phyloP scores from a whole-genome alignment of 2,113 vertebrate genomes.

The Neogobius melanostomus region DNA sequence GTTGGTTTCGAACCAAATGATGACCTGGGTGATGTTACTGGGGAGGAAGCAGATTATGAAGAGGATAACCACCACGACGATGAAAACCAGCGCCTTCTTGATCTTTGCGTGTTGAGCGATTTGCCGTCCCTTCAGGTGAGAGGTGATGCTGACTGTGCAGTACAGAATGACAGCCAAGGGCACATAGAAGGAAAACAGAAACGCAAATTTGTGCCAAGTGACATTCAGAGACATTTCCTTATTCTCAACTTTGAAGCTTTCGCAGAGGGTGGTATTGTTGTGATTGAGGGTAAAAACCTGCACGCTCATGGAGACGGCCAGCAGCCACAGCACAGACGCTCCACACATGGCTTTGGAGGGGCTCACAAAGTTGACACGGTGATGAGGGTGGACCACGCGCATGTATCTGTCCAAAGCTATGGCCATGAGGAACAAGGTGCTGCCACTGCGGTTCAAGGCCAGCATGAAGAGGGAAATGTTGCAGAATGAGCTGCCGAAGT shows the following conservation, averaged over 20 bases:
- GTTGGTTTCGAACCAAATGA: slow-evolving; percentile 62
- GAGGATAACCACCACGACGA: slow-evolving; percentile 51
- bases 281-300: slow-evolving; percentile 47
- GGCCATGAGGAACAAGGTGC: slow-evolving; percentile 62
- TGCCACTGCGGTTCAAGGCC: slow-evolving; percentile 52
- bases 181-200: slow-evolving; percentile 60
- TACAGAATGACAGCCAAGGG: slow-evolving; percentile 65
- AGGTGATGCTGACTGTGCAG: slow-evolving; percentile 58
- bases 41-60: slow-evolving; percentile 69
- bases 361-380: slow-evolving; percentile 48
- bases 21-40: slow-evolving; percentile 62
- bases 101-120: slow-evolving; percentile 54
- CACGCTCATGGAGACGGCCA: slow-evolving; percentile 45
- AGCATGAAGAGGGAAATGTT: slow-evolving; percentile 52
- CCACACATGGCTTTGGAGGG: slow-evolving; percentile 15
- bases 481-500: slow-evolving; percentile 5
- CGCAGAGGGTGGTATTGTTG: slow-evolving; percentile 26
- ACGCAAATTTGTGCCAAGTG: slow-evolving; percentile 58
- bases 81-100: slow-evolving; percentile 61
- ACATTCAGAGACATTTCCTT: not conserved
- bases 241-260: not conserved
- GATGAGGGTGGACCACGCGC: slow-evolving; percentile 61
- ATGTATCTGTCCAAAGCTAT: slow-evolving; percentile 67
- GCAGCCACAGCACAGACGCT: slow-evolving; percentile 45
- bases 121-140: slow-evolving; percentile 48